Conservation (phyloP, 53 echinoderm and acorn worm genomes). For the Astropecten irregularis region DNA sequence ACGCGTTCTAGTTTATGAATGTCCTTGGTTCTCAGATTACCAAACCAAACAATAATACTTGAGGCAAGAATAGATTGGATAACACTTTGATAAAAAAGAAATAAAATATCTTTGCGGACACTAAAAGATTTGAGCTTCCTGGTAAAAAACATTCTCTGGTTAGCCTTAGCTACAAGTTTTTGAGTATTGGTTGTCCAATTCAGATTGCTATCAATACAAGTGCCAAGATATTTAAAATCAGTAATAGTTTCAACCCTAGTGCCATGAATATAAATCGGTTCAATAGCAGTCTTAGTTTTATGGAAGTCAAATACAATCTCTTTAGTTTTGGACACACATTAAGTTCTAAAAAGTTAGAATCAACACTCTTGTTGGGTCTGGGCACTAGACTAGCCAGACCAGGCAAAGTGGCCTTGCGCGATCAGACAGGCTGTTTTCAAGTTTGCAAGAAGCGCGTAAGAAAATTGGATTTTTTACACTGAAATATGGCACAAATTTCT, state of each 20-base stretch:
- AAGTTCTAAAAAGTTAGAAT: too few relatives aligned
- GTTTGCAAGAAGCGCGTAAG: too few relatives aligned
- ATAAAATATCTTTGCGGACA: background rate
- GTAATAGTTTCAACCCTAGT: background rate
- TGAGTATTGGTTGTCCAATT: background rate
- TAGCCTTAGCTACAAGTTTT: background rate
- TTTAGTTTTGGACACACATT: background rate
- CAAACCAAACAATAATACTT: background rate
- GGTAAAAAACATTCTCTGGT: background rate
- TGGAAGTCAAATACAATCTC: background rate
- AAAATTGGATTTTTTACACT: too few relatives aligned
- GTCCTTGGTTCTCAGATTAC: background rate
- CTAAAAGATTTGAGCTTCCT: slow-evolving; percentile 18
- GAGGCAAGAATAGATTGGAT: background rate
- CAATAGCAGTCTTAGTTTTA: background rate
- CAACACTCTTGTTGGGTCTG: too few relatives aligned
- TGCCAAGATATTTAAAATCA: background rate
- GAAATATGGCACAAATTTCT: too few relatives aligned
- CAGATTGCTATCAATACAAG: background rate
- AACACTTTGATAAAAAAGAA: background rate
- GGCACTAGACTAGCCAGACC: too few relatives aligned
- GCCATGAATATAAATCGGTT: background rate
- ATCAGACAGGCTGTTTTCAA: too few relatives aligned
- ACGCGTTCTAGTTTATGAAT: slow-evolving; percentile 2
- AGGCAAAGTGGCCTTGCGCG: too few relatives aligned